phyloP scores from a whole-genome alignment of 2,888 invertebrate species.

The Malthinus seriepunctatus region DNA sequence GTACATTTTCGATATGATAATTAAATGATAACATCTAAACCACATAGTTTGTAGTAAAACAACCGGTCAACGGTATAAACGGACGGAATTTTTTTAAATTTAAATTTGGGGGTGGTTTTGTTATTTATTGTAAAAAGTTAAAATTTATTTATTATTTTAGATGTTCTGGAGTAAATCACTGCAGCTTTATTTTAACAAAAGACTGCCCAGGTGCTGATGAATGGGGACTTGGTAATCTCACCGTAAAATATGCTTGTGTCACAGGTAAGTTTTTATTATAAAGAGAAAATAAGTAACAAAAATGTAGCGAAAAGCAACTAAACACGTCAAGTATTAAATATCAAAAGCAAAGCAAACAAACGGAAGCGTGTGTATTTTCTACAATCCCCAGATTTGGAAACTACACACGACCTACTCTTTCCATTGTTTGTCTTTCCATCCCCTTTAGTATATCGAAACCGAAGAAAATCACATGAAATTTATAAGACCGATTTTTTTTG shows the following conservation, averaged over 20 bases:
- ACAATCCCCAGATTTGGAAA: constrained; percentile 37
- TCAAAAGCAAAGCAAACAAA: constrained; percentile 4
- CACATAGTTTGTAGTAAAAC: not conserved
- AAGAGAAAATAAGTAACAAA: constrained; percentile 6
- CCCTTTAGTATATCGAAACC: constrained; percentile 10
- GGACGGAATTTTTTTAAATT: not conserved
- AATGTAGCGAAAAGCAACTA: constrained; percentile 8
- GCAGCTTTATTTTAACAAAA: constrained; percentile 67
- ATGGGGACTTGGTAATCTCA: constrained; percentile 70
- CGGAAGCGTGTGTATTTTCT: constrained; percentile 32
- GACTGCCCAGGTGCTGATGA: constrained; percentile 66
- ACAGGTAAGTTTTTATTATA: constrained; percentile 62
- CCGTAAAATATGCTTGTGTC: constrained; percentile 74
- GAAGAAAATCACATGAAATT: constrained; percentile 13
- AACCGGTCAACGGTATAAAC: no score
- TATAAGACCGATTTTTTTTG: not conserved
- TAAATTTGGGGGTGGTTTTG: no score
- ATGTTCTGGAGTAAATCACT: constrained; percentile 76
- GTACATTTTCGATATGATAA: not conserved
- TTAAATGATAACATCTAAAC: constrained; percentile 3
- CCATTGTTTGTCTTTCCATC: constrained; percentile 22
- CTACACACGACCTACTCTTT: constrained; percentile 27
- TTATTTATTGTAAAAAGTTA: not conserved
- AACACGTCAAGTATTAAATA: constrained; percentile 11
- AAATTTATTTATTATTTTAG: constrained; percentile 55